Percentiles rank a stretch among this genome's conserved stretches.
These are phyloP conservation scores for Ennomos fuscantarius DNA, from an alignment of 2,888 invertebrate genomes.

Conservation along the genomic window DNA sequence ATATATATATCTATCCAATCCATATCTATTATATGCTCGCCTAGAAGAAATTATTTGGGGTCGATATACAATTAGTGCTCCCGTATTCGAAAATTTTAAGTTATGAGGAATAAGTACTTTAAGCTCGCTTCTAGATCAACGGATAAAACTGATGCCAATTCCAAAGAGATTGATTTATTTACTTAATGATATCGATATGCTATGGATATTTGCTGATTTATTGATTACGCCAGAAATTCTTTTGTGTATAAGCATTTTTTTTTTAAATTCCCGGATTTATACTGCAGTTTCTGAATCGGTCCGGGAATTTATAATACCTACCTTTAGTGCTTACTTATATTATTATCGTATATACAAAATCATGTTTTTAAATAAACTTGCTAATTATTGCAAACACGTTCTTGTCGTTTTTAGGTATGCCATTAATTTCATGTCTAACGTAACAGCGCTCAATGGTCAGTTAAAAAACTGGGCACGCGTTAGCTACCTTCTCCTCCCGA, in stretches of 20 bases:
- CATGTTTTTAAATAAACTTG: slow-evolving; percentile 32
- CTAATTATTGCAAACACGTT: slow-evolving; percentile 34
- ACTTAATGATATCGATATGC: slow-evolving; percentile 54
- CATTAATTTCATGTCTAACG: slow-evolving; percentile 49
- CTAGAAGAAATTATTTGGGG: too few species aligned
- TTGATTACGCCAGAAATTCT: not conserved
- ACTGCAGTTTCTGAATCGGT: too few species aligned
- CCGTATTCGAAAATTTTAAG: slow-evolving; percentile 42
- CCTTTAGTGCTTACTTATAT: too few species aligned
- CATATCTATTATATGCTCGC: too few species aligned
- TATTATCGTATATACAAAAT: too few species aligned
- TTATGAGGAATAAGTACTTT: slow-evolving; percentile 58
- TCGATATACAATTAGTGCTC: slow-evolving; percentile 50
- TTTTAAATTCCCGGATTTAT: slow-evolving; percentile 12
- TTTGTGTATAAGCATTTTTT: too few species aligned
- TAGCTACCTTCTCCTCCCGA: slow-evolving; percentile 54
- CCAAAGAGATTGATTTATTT: slow-evolving; percentile 64
- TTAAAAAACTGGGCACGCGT: slow-evolving; percentile 78
- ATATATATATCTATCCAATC: too few species aligned
- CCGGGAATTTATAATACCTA: too few species aligned
- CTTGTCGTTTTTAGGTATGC: slow-evolving; percentile 41
- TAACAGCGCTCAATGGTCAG: slow-evolving; percentile 69
- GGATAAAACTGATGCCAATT: slow-evolving; percentile 56
- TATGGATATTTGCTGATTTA: slow-evolving; percentile 25
- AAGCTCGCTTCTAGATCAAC: slow-evolving; percentile 54